A percentile compares a stretch with the other conserved stretches of the same genome.
These are phyloP conservation scores for Poecilus cupreus DNA, from an alignment of 2,888 invertebrate genomes.

Conservation along the genomic window DNA sequence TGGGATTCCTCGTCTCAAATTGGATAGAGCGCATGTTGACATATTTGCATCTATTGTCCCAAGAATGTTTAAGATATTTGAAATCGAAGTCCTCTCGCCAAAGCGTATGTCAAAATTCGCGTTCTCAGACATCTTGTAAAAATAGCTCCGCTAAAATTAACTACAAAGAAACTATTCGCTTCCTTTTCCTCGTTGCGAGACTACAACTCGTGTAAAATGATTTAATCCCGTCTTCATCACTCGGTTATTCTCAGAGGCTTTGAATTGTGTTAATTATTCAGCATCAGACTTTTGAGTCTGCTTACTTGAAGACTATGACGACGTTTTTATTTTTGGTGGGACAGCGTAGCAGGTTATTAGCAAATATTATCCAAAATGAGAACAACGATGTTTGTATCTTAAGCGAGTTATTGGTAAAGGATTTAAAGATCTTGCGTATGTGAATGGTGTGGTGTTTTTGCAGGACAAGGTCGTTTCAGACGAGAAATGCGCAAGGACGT, in stretches of 20 bases:
- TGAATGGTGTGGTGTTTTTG: neutral
- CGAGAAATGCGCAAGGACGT: neutral
- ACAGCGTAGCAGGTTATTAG: no score
- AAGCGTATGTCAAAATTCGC: slow-evolving; percentile 34
- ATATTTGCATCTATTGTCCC: no score
- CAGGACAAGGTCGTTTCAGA: neutral
- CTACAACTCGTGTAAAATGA: slow-evolving; percentile 1
- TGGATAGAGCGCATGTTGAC: no score
- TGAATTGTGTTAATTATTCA: slow-evolving; percentile 8
- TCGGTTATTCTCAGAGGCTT: neutral
- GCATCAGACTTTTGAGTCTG: neutral
- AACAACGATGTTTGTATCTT: neutral
- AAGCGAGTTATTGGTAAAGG: neutral
- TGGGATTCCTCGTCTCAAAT: no score
- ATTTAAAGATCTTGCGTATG: neutral
- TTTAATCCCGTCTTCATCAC: slow-evolving; percentile 17
- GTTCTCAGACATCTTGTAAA: slow-evolving; percentile 34
- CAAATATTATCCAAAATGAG: no score
- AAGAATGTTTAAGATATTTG: neutral
- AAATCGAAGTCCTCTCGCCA: neutral
- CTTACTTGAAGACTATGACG: no score
- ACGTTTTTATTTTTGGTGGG: no score
- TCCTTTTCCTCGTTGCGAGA: slow-evolving; percentile 32
- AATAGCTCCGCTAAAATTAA: slow-evolving; percentile 31
- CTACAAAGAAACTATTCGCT: slow-evolving; percentile 42